These are phyloP conservation scores for Austrolebias charrua DNA, from an alignment of 2,797 vertebrate species.

Conservation along the genomic window DNA sequence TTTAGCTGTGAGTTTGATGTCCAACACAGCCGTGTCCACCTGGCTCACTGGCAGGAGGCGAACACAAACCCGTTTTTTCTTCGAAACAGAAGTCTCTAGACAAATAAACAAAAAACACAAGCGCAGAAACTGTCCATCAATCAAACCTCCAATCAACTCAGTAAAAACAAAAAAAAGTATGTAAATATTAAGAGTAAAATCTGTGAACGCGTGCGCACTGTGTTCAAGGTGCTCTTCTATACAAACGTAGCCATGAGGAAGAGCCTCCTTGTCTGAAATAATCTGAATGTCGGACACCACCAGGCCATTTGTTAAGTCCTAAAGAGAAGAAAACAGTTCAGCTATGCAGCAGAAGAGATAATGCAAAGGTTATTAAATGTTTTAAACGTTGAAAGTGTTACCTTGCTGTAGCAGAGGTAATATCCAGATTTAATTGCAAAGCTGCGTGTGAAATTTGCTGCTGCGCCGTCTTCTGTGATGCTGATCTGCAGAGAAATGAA, in stretches of 20 bases:
- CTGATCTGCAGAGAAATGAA: constrained; percentile 76
- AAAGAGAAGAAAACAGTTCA: neutral
- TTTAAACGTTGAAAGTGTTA: constrained; percentile 3
- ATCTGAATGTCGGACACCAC: constrained; percentile 85
- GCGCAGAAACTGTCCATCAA: constrained; percentile 3
- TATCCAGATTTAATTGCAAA: constrained; percentile 87
- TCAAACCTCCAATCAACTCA: neutral
- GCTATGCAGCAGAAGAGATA: neutral
- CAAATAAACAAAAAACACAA: constrained; percentile 8
- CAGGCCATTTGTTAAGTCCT: constrained; percentile 78
- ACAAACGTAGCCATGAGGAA: constrained; percentile 83
- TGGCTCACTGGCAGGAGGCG: constrained; percentile 76
- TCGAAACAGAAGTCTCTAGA: constrained; percentile 80
- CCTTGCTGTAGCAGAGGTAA: constrained; percentile 85
- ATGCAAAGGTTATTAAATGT: neutral
- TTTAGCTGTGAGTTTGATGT: constrained; percentile 85
- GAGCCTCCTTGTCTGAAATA: constrained; percentile 84
- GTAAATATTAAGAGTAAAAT: neutral
- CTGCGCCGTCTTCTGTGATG: constrained; percentile 82
- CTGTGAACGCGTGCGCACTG: constrained; percentile 75
- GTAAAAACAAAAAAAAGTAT: neutral
- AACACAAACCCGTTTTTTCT: constrained; percentile 87
- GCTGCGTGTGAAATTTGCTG: constrained; percentile 86
- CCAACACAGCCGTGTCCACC: constrained; percentile 80
- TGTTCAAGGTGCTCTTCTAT: constrained; percentile 85